These are phyloP conservation scores for Mobula hypostoma DNA, from an alignment of 2,113 vertebrate genomes.

Conservation along the genomic window DNA sequence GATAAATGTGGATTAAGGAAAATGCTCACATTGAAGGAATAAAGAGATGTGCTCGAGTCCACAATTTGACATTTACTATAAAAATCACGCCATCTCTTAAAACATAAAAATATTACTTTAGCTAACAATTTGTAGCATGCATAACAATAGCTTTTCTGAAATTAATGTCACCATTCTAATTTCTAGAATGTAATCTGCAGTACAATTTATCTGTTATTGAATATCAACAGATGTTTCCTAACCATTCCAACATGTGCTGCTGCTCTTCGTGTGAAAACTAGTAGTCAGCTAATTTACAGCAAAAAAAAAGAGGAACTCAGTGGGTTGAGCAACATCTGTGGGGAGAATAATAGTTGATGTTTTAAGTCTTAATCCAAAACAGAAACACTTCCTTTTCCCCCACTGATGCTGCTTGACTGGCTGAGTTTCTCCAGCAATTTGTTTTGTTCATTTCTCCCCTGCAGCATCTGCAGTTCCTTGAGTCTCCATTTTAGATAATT, in stretches of 20 bases:
- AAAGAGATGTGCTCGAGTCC: neutral
- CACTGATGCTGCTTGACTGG: too few species aligned
- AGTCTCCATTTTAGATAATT: neutral
- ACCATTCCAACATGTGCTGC: neutral
- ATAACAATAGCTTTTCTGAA: too few species aligned
- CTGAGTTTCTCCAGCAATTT: too few species aligned
- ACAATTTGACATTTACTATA: neutral
- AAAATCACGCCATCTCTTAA: neutral
- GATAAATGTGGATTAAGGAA: neutral
- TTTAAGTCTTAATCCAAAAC: too few species aligned
- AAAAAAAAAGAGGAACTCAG: too few species aligned
- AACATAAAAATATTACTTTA: neutral
- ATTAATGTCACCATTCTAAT: neutral
- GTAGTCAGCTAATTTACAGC: too few species aligned
- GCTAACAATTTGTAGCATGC: neutral
- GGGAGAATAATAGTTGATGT: too few species aligned
- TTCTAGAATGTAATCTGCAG: neutral
- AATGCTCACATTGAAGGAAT: neutral
- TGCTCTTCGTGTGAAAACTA: neutral
- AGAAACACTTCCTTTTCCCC: too few species aligned
- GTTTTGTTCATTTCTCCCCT: too few species aligned
- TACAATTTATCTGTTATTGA: neutral
- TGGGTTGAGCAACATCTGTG: too few species aligned
- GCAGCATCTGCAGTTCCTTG: too few species aligned
- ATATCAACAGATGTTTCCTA: neutral